Percentiles rank a stretch among this genome's conserved stretches.
Conservation (phyloP, 2,113 vertebrate genomes). For the Sceloporus undulatus region DNA sequence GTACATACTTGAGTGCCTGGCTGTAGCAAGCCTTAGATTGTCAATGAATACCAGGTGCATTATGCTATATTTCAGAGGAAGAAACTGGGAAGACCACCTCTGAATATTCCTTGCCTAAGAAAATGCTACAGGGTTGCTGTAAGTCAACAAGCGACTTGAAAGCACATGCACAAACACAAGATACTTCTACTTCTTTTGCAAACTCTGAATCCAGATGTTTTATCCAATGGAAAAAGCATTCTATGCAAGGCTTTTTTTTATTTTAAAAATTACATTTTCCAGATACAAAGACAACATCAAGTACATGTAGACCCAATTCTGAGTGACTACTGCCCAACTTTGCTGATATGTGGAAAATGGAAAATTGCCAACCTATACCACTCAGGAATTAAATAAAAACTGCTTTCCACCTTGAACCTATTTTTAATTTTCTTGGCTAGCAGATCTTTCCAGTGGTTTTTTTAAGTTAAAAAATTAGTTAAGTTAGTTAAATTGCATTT, state of each 20-base stretch:
- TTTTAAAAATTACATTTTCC: not conserved
- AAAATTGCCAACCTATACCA: slow-evolving; percentile 50
- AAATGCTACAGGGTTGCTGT: no score
- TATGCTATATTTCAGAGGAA: no score
- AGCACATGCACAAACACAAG: no score
- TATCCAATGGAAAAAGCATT: not conserved
- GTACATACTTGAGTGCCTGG: no score
- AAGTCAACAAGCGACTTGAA: no score
- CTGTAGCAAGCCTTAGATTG: no score
- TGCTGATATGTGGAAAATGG: slow-evolving; percentile 33
- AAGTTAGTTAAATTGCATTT: not conserved
- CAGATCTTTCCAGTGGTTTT: accelerated
- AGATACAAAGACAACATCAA: not conserved
- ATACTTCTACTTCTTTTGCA: no score
- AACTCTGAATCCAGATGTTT: no score
- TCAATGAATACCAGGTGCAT: no score
- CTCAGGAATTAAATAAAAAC: not conserved
- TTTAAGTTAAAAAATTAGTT: not conserved
- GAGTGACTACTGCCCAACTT: slow-evolving; percentile 9
- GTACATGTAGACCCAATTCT: slow-evolving; percentile 1
- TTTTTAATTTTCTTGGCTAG: slow-evolving; percentile 4
- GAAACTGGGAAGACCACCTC: no score
- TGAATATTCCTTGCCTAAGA: no score
- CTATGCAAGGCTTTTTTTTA: not conserved
- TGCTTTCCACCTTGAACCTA: slow-evolving; percentile 15